Conservation (phyloP, 2,113 vertebrate species). For the Phyllostomus discolor region DNA sequence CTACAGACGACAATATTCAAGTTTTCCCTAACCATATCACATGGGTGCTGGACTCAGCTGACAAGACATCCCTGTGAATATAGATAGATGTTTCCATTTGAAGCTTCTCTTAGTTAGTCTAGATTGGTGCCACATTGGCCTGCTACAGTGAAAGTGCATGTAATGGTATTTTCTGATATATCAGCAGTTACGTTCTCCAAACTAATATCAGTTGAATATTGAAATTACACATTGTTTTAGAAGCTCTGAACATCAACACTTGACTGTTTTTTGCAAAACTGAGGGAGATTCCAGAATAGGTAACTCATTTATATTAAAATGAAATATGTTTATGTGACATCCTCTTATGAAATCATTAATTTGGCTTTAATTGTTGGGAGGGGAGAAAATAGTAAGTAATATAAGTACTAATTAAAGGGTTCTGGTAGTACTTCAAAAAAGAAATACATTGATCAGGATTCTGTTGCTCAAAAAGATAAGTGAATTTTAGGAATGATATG, state of each 20-base stretch:
- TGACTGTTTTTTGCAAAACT: neutral
- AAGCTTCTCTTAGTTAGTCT: neutral
- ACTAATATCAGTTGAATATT: neutral
- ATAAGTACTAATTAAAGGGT: neutral
- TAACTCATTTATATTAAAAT: neutral
- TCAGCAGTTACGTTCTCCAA: neutral
- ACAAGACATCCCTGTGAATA: neutral
- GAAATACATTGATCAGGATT: neutral
- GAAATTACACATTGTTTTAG: neutral
- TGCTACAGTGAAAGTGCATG: neutral
- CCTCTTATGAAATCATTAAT: neutral
- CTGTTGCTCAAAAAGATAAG: conserved; percentile 15
- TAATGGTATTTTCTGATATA: neutral
- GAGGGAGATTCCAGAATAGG: neutral
- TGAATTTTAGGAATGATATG: neutral
- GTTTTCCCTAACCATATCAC: neutral
- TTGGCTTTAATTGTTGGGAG: neutral
- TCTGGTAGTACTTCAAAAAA: neutral
- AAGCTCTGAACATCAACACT: neutral
- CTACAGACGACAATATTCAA: neutral
- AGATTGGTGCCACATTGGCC: neutral
- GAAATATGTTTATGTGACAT: neutral
- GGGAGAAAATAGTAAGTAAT: neutral
- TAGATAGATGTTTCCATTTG: neutral
- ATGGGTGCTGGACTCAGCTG: neutral